Base-by-base conservation (phyloP, 2,113 vertebrate genomes). In the Triplophysa tibetana region DNA sequence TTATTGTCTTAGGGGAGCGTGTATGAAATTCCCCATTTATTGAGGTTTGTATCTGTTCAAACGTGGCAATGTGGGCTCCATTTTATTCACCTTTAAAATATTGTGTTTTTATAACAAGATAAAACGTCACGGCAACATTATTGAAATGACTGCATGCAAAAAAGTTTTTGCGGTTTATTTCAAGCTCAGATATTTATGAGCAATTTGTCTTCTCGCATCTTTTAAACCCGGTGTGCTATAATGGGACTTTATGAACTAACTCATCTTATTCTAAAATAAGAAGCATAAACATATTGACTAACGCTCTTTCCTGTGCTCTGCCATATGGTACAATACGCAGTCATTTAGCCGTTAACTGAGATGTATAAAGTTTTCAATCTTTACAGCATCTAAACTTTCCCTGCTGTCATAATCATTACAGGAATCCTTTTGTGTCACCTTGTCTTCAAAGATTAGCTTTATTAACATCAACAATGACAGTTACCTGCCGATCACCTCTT, bases 1-100 rank as follows among this genome's bases (percentile, higher is more conserved):
- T 73, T 48, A 78, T 86, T 74, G 74, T 87, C 70, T 85, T 69
- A 86, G 83, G 86, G 82, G 80, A 68, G n/a, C 2, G 58, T 73
- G 38, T 48, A 87, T 58, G 76, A 78, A 76, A 85, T 63, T 78
- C 75, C 38, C 60, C 83, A 87, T 89, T 12, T 84, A 58, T 48
- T 29, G 7, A 12, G 48, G 17, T 73, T 73, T 45, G 24, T 8
- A 79, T 73, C 60, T 10, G 74, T 80, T 80, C 43, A 60, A 74
- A 64, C 61, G 86, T 81, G 33, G 73, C 69, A 67, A 24, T 45
- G 9, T 45, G 50, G 85, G 81, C 67, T 83, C 77, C 23, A 86
- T 80, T 89, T 60, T 50, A 74, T 68, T 67, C n/a, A 21, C 13
- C 63, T 61, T 38, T n/a, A 4, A 67, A 24, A 41, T 65, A 38